Conservation (phyloP, 35 echinoderm and acorn worm genomes). For the Apostichopus japonicus region DNA sequence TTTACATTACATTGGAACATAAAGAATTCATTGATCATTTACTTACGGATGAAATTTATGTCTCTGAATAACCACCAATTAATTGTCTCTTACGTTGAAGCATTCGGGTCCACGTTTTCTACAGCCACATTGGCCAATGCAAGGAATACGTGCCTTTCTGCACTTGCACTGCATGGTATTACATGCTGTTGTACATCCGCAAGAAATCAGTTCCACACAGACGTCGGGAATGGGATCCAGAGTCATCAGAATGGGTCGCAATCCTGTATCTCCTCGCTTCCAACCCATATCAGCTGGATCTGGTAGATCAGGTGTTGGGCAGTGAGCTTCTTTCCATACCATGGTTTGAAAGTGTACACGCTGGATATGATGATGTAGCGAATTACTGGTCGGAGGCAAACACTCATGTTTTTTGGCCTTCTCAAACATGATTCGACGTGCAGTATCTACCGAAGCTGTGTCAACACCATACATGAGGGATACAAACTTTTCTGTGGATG, state of each 20-base stretch:
- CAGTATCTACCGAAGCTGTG: neutral
- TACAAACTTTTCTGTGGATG: conserved; percentile 36
- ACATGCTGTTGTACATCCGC: neutral
- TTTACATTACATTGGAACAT: no score
- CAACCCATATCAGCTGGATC: neutral
- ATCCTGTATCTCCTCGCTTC: neutral
- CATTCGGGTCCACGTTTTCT: no score
- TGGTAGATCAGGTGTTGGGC: neutral
- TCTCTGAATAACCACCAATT: no score
- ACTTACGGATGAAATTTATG: no score
- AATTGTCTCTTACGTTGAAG: no score
- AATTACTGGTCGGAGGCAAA: conserved; percentile 39
- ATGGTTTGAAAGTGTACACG: conserved; percentile 54
- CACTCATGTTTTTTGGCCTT: neutral
- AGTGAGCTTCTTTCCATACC: conserved; percentile 57
- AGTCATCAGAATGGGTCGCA: neutral
- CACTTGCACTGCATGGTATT: no score
- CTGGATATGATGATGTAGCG: conserved; percentile 28
- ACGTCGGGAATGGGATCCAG: neutral
- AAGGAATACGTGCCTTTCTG: no score
- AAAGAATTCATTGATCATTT: no score
- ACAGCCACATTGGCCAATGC: no score
- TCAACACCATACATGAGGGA: conserved; percentile 9
- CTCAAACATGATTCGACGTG: conserved; percentile 1
- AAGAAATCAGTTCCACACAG: neutral